A percentile compares a stretch with the other conserved stretches of the same genome.
Conservation (phyloP, 2,797 vertebrate species). For the Phataginus tetradactyla region DNA sequence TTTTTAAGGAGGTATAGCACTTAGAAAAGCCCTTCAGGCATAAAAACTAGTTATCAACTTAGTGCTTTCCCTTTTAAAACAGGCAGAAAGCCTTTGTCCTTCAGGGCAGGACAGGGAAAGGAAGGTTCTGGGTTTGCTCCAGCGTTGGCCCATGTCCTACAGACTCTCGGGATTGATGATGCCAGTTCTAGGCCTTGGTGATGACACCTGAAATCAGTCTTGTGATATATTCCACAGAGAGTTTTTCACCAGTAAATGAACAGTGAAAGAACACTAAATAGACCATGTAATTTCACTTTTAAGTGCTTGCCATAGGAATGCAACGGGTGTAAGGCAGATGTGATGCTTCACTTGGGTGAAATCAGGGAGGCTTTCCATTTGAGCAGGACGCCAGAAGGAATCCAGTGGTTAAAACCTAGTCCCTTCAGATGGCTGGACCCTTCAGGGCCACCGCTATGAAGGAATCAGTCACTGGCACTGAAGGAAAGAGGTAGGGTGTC, state of each 20-base stretch:
- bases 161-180: not conserved
- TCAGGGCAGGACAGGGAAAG: not conserved
- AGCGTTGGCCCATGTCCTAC: not conserved
- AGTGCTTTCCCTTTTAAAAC: not conserved
- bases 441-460: not conserved
- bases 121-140: not conserved
- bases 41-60: not conserved
- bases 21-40: not conserved
- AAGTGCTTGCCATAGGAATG: not conserved
- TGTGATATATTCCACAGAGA: not conserved
- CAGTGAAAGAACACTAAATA: not conserved
- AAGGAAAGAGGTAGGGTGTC: conserved; percentile 3
- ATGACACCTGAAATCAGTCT: not conserved
- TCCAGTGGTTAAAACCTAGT: not conserved
- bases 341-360: conserved; percentile 26
- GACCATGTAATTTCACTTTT: not conserved
- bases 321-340: not conserved
- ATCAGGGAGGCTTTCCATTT: not conserved
- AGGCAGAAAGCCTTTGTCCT: not conserved
- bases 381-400: not conserved
- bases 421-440: not conserved
- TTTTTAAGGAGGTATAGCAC: not conserved
- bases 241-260: not conserved
- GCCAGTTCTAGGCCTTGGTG: not conserved
- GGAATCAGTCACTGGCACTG: conserved; percentile 1